Conservation (phyloP, 2,888 invertebrate genomes). For the Rhingia rostrata region DNA sequence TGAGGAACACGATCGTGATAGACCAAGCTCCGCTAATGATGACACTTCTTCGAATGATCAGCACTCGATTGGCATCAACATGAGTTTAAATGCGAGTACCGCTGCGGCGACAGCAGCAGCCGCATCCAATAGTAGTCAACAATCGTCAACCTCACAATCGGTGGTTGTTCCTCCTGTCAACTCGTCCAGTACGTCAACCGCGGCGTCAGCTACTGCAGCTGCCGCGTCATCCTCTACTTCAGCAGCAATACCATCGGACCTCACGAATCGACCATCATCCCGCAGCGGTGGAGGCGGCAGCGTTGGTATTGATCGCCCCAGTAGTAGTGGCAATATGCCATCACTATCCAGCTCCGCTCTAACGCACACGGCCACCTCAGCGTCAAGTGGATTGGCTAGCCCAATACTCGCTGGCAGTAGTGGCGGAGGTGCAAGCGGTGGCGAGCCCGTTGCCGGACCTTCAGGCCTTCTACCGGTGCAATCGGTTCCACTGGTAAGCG, state of each 20-base stretch:
- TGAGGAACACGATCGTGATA: slow-evolving; percentile 79
- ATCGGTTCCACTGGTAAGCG: slow-evolving; percentile 93
- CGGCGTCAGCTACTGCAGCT: slow-evolving; percentile 69
- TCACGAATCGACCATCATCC: slow-evolving; percentile 79
- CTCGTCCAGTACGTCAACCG: slow-evolving; percentile 75
- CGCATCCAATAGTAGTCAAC: slow-evolving; percentile 79
- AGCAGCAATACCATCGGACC: slow-evolving; percentile 76
- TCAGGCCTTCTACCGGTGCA: slow-evolving; percentile 93
- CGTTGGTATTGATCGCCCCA: slow-evolving; percentile 75
- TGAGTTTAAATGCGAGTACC: slow-evolving; percentile 85
- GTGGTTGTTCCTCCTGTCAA: slow-evolving; percentile 76
- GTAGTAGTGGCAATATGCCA: slow-evolving; percentile 77
- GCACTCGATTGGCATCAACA: slow-evolving; percentile 85
- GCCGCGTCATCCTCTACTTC: slow-evolving; percentile 77
- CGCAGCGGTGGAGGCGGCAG: slow-evolving; percentile 77
- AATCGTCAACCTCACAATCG: slow-evolving; percentile 81
- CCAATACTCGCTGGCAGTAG: slow-evolving; percentile 77
- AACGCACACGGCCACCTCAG: slow-evolving; percentile 77
- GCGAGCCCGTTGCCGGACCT: slow-evolving; percentile 85
- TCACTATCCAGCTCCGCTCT: slow-evolving; percentile 69
- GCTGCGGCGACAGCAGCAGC: slow-evolving; percentile 77
- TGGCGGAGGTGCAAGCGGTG: slow-evolving; percentile 68
- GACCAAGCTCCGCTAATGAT: slow-evolving; percentile 83
- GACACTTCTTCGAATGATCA: slow-evolving; percentile 85
- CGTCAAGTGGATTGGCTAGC: slow-evolving; percentile 78